Base-by-base conservation (phyloP, 2,888 invertebrate species). In the Chydorus sphaericus region DNA sequence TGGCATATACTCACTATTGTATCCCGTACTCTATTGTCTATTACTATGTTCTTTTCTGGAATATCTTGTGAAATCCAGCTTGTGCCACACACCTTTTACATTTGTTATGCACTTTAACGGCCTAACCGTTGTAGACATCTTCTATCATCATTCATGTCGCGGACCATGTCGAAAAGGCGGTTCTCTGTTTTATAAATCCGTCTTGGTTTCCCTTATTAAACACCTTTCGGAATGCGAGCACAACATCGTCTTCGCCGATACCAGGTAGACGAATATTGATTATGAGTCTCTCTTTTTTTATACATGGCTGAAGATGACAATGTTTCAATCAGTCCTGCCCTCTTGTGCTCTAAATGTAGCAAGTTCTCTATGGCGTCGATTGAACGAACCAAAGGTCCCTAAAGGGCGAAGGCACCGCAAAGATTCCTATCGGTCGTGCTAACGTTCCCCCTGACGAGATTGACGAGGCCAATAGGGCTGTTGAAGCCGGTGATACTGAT, bases 151-250 rank as follows among this genome's bases (percentile, higher is more conserved):
- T n/a, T n/a, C n/a, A n/a, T n/a, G 49, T 71, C 72, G 16, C 71
- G 68, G 1, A 60, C 61, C 11, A 82, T 85, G 81, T 76, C 80
- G 62, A 64, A 71, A 59, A 73, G 73, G 0, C 66, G 65, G 30
- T 69, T 83, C 38, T 62, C 68, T 16, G 76, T 77, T 60, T 66
- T 83, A 18, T 69, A 65, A 7, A 66, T 78, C 6, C 70, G 75
- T 39, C 66, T 81, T 6, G 85, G 85, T 0, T 78, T 79, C 65
- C 83, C 85, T 1, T 83, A 82, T 72, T 63, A 62, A 70, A 37
- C 77, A 77, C 64, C 74, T 75, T 62, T 76, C 74, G 10, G 65
- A 70, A 59, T 77, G 76, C 65, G 74, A 75, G 62, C 76, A 76
- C 64, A 57, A 74, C 3, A 58, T 77, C n/a, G 48, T 39, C 14